phyloP scores from a whole-genome alignment of 2,113 vertebrate species.

The Poeciliopsis retropinna region DNA sequence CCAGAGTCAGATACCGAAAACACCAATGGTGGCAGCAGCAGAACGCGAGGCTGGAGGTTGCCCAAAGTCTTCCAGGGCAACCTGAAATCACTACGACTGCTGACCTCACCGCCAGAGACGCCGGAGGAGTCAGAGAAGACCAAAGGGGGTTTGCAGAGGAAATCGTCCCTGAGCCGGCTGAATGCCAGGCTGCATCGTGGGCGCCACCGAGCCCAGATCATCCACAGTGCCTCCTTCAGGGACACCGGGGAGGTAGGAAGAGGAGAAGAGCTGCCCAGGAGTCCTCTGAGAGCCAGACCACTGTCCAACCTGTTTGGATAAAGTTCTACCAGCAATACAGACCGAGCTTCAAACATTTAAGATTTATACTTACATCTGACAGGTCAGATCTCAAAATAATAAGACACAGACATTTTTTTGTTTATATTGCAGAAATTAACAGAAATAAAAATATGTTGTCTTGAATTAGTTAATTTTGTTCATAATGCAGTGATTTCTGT shows the following conservation, averaged over 20 bases:
- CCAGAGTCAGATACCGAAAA: slow-evolving; percentile 75
- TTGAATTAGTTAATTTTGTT: slow-evolving; percentile 34
- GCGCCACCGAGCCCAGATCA: slow-evolving; percentile 91
- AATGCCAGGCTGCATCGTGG: slow-evolving; percentile 90
- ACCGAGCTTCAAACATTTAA: slow-evolving; percentile 7
- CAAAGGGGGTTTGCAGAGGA: slow-evolving; percentile 83
- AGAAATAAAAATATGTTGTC: slow-evolving; percentile 10
- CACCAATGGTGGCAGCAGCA: slow-evolving; percentile 5
- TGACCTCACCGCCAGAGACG: slow-evolving; percentile 73
- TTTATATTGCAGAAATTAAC: slow-evolving; percentile 11
- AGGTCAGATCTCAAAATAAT: slow-evolving; percentile 17
- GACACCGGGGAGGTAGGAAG: slow-evolving; percentile 84
- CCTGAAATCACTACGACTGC: slow-evolving; percentile 85
- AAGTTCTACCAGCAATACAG: slow-evolving; percentile 42
- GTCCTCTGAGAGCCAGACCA: slow-evolving; percentile 85
- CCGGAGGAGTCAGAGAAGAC: slow-evolving; percentile 70
- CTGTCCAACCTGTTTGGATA: slow-evolving; percentile 94
- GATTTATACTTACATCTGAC: slow-evolving; percentile 25
- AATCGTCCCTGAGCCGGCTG: slow-evolving; percentile 84
- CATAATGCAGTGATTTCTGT: slow-evolving; percentile 25
- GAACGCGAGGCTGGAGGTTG: slow-evolving; percentile 84
- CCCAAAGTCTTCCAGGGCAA: slow-evolving; percentile 87
- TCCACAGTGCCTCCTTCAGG: slow-evolving; percentile 89
- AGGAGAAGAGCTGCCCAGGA: slow-evolving; percentile 80
- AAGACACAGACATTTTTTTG: slow-evolving; percentile 1